These are phyloP conservation scores for Thinocorus orbignyianus DNA, from an alignment of 2,113 vertebrate species.

Conservation along the genomic window DNA sequence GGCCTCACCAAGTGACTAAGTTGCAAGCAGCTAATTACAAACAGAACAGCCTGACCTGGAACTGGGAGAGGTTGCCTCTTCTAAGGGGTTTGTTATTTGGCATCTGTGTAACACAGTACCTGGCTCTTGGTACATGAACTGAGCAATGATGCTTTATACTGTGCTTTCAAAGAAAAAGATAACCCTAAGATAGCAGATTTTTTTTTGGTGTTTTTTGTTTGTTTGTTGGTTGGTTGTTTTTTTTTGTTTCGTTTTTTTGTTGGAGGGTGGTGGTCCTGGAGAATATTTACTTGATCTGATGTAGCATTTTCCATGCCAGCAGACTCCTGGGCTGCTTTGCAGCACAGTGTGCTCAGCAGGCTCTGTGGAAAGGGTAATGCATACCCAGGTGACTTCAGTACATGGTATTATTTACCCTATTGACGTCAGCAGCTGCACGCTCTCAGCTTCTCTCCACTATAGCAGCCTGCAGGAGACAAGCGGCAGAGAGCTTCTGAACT, in stretches of 20 bases:
- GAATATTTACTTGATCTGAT: not conserved
- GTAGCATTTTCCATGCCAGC: not conserved
- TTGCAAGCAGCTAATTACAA: not conserved
- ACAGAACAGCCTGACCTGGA: not conserved
- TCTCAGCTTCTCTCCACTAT: not conserved
- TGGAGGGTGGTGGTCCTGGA: not conserved
- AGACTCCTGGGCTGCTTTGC: not conserved
- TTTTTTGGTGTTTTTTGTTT: not conserved
- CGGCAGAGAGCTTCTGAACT: not conserved
- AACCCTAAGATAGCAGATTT: not conserved
- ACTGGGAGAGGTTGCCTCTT: not conserved
- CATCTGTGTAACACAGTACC: too few relatives aligned
- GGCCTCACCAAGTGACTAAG: not conserved
- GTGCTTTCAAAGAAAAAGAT: not conserved
- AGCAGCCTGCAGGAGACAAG: conserved; percentile 38
- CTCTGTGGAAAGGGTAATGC: not conserved
- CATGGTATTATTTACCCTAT: conserved; percentile 46
- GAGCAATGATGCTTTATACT: not conserved
- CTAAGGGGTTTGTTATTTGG: not conserved
- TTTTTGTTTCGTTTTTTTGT: not conserved
- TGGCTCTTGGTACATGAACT: fast-evolving
- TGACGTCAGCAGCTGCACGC: conserved; percentile 63
- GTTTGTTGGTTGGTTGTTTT: not conserved
- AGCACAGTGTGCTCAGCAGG: not conserved
- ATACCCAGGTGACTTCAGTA: not conserved